Conservation (phyloP, 1,140 invertebrate genomes). For the Drosophila oshimai region DNA sequence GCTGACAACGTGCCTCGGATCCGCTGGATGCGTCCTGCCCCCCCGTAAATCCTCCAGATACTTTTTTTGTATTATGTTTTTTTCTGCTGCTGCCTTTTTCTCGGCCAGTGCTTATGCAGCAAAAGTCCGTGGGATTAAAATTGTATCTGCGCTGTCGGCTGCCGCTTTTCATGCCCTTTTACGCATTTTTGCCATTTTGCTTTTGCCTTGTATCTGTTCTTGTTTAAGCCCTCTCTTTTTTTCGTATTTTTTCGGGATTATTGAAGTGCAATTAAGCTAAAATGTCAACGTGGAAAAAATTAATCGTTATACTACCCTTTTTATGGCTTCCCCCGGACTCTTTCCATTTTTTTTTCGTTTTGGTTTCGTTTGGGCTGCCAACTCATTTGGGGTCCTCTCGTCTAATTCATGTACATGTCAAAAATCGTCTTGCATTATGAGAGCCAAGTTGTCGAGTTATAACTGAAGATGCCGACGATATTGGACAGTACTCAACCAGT, state of each 20-base stretch:
- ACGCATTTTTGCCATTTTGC: conserved; percentile 78
- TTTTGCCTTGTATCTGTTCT: conserved; percentile 40
- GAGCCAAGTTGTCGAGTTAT: conserved; percentile 2
- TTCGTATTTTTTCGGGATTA: conserved; percentile 75
- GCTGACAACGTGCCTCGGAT: conserved; percentile 64
- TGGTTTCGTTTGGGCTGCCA: conserved; percentile 47
- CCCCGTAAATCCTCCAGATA: conserved; percentile 10
- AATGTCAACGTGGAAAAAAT: conserved; percentile 81
- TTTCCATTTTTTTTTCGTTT: conserved; percentile 3
- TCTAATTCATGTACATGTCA: conserved; percentile 81
- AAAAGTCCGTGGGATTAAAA: conserved; percentile 81
- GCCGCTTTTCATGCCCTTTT: conserved; percentile 81
- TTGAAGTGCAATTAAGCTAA: conserved; percentile 82
- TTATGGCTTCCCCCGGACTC: conserved; percentile 60
- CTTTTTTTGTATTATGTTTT: conserved; percentile 17
- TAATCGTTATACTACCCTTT: conserved; percentile 81
- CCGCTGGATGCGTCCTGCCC: conserved; percentile 11
- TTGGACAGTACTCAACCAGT: conserved; percentile 10
- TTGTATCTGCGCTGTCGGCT: conserved; percentile 66
- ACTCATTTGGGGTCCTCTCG: conserved; percentile 60
- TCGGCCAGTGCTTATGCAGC: conserved; percentile 71
- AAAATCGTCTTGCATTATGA: conserved; percentile 63
- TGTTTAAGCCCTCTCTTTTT: conserved; percentile 26
- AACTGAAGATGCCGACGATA: conserved; percentile 48
- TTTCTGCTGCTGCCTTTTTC: not conserved